phyloP scores from a whole-genome alignment of 2,797 vertebrate genomes.

The Morelia viridis region DNA sequence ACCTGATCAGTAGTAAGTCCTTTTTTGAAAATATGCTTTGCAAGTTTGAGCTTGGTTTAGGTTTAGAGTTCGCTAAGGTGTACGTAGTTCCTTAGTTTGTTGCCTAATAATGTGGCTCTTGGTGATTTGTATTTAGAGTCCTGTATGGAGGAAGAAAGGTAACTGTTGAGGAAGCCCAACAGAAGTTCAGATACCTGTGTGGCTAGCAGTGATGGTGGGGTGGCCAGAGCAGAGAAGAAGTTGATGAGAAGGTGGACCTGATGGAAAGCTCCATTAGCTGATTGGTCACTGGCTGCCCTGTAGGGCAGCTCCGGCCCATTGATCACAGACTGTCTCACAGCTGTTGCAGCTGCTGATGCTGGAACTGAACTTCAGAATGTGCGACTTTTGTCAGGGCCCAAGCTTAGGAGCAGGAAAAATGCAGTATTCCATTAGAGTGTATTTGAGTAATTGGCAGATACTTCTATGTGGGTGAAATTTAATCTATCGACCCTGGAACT shows the following conservation, averaged over 20 bases:
- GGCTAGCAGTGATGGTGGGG: neutral
- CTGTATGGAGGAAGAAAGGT: neutral
- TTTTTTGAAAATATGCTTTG: neutral
- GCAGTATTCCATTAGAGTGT: neutral
- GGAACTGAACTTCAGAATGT: neutral
- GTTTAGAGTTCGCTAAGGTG: neutral
- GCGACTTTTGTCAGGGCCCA: neutral
- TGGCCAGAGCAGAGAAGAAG: too few relatives aligned
- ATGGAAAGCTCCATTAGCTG: neutral
- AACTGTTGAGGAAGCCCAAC: neutral
- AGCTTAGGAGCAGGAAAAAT: neutral
- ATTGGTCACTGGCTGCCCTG: neutral
- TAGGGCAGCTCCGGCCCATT: neutral
- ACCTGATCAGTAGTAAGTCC: neutral
- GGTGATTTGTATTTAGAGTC: conserved; percentile 3
- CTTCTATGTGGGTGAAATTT: neutral
- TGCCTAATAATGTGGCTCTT: neutral
- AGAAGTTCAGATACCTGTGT: neutral
- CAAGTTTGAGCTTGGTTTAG: neutral
- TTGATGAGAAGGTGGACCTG: neutral
- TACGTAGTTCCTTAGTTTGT: neutral
- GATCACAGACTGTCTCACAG: neutral
- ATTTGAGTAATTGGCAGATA: neutral
- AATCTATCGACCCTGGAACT: neutral
- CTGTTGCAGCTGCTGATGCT: neutral